A percentile compares a stretch with the other conserved stretches of the same genome.
phyloP scores from a whole-genome alignment of 2,888 invertebrate species.

The Lumbricus terrestris region DNA sequence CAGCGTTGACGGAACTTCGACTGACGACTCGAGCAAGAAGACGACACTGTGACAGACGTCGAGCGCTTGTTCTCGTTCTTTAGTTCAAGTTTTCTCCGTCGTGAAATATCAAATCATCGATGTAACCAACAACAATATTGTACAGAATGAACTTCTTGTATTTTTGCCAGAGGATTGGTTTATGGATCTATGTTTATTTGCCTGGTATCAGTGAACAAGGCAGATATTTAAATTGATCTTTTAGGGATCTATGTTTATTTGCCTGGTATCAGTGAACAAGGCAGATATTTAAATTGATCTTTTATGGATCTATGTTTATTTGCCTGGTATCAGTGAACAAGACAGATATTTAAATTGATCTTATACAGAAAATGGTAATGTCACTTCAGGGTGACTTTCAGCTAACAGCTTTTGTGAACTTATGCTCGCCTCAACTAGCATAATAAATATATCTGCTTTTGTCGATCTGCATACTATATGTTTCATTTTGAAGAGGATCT shows the following conservation, averaged over 20 bases:
- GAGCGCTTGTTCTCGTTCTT: not conserved
- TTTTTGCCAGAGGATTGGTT: not conserved
- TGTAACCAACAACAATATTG: not conserved
- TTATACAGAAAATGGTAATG: not conserved
- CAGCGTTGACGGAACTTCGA: not conserved
- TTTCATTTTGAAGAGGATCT: not conserved
- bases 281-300: too few relatives aligned
- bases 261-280: not conserved
- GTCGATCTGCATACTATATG: not conserved
- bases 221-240: too few relatives aligned
- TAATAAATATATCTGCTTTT: too few relatives aligned
- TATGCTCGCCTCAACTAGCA: not conserved
- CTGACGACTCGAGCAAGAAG: conserved; percentile 4
- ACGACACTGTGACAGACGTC: not conserved
- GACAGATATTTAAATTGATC: not conserved
- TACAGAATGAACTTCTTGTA: not conserved
- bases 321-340: not conserved
- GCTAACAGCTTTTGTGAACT: not conserved
- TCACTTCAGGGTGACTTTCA: not conserved
- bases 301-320: not conserved
- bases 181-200: not conserved
- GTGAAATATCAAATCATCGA: not conserved
- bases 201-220: not conserved
- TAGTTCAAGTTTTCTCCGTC: not conserved
- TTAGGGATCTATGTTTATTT: not conserved